Base-by-base conservation (phyloP, 2,888 invertebrate genomes). In the Diloba caeruleocephala region DNA sequence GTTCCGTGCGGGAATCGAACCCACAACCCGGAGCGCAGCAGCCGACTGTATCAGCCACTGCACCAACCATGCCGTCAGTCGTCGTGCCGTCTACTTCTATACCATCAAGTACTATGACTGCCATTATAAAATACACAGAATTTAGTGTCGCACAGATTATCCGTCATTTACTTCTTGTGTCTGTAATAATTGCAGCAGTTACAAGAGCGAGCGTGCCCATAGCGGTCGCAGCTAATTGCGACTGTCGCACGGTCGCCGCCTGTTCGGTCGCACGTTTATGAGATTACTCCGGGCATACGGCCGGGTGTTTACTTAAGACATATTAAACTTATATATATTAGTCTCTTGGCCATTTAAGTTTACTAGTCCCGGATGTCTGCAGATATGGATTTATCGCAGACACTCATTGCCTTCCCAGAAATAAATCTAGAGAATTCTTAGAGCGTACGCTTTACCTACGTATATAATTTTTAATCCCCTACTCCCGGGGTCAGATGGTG, bases 81-180 rank as follows among this genome's bases (percentile, higher is more conserved):
- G n/a, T n/a, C n/a, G n/a, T n/a, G n/a, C n/a, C 19, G 19, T 15
- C 17, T 8, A 6, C 21, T 7, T n/a, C 12, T 21, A 28, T 26
- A 10, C n/a, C 12, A 7, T 25, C 19, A 7, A 26, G 13, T 21
- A 14, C 28, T 10, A 43, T 67, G 41, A 25, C 7, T 14, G n/a
- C 31, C 13, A 32, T 60, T 44, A 61, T 67, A 44, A 44, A 44
- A 36, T 39, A 41, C 14, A 39, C 43, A 26, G 23, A 46, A 25
- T 25, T 49, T 36, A 36, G 13, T 34, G 39, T 39, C 28, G 26
- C 32, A 12, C 25, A 39, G 33, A 52, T 69, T 58, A 50, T 38
- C 14, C 25, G 17, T 57, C 52, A 65, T 57, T 65, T 43, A 52
- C 29, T 70, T 65, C 31, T 52, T 52, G 26, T 43, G 52, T 21